Evolutionary conservation across 2,888 invertebrate genomes (phyloP), one percentile per base, ranked within the genome.

Genomic region (Ommatoiulus sabulosus): DNA sequence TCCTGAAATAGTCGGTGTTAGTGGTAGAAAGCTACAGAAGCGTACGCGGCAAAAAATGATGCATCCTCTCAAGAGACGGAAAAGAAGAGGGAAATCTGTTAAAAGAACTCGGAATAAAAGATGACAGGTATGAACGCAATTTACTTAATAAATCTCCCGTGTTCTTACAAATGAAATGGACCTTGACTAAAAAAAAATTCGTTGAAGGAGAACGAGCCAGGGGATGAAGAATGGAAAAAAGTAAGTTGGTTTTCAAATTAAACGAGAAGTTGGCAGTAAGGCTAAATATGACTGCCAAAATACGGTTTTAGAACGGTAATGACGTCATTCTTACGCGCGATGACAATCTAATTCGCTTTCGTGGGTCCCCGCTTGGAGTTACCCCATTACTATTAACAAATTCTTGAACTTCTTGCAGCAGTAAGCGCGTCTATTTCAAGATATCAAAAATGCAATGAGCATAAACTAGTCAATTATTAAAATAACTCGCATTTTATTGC

Each of bases 101-200:
- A 72, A 72, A 72, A 72, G 72, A 20, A 6, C 24, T 7, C 6
- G 72, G 72, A 72, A 72, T 72, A 24, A 72, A 24, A 72, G 24
- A 72, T 72, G 72, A 24, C 72, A 72, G 8, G 72, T 72, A 72
- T 20, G 24, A 72, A 20, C 72, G 72, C 72, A 20, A 24, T 72
- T 72, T 72, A 72, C 20, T 72, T 72, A 24, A 72, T 20, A 72
- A 72, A 72, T 72, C 72, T 72, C n/a, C 20, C 72, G 20, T 24
- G 72, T 72, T 72, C 72, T 72, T 72, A 3, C 72, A 72, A 72
- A 72, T 72, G 20, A 72, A 72, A 72, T 24, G 24, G 24, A 52
- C 52, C 72, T 8, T 24, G 1, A 6, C 20, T 24, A 72, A 35
- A 35, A 35, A 48, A 52, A 12, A 15, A 8, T 12, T 12, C 10